Percentiles rank a stretch among this genome's conserved stretches.
Conservation (phyloP, 2,888 invertebrate species). For the Auanema sp. region DNA sequence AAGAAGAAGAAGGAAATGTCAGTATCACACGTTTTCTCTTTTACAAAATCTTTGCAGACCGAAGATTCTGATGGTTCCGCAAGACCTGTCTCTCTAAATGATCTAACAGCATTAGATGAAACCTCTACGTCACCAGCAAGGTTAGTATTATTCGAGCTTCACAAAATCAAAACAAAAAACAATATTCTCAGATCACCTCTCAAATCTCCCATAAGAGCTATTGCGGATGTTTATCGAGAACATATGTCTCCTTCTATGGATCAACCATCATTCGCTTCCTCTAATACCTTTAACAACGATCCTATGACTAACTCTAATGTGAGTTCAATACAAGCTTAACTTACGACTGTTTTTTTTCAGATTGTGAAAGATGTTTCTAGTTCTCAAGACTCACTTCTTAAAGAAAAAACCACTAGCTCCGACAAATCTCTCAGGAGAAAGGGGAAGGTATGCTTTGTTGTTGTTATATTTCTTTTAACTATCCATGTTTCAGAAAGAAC, state of each 20-base stretch:
- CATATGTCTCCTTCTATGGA: slow-evolving; percentile 16
- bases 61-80: too few species aligned
- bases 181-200: slow-evolving; percentile 18
- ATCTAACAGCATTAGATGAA: too few species aligned
- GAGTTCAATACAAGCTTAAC: background rate
- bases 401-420: background rate
- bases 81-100: too few species aligned
- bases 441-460: background rate
- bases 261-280: background rate
- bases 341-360: background rate
- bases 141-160: too few species aligned
- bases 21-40: too few species aligned
- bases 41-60: too few species aligned
- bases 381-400: slow-evolving; percentile 15
- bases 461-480: background rate
- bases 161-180: too few species aligned
- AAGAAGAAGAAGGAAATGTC: too few species aligned
- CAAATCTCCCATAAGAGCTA: slow-evolving; percentile 24
- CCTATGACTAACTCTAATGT: too few species aligned
- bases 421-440: background rate
- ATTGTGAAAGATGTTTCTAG: slow-evolving; percentile 2
- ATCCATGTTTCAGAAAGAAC: background rate
- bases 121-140: too few species aligned
- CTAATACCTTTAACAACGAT: too few species aligned
- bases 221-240: slow-evolving; percentile 26